Base-by-base conservation (phyloP, 2,113 vertebrate genomes). In the Illadopsis cleaveri region DNA sequence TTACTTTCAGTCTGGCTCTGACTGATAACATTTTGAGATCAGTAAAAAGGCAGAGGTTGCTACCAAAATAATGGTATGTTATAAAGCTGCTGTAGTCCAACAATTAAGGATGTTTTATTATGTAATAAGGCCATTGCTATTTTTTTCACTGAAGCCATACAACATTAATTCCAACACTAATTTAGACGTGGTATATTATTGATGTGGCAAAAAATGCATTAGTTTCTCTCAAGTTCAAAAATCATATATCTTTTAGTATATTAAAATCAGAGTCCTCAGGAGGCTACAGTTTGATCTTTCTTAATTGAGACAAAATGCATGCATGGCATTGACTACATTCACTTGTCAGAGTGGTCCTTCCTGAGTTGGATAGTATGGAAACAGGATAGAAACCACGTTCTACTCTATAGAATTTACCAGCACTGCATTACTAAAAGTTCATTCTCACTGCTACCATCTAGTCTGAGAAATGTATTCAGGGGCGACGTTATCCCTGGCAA, bases 81-180 rank as follows among this genome's bases (percentile, higher is more conserved):
- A 95, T 98, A 98, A 98, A 98, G 66, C 88, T 97, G 78, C 86
- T 95, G 83, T 94, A 86, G 82, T 97, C 91, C 82, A 97, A 96
- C 94, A 97, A 97, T 98, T 98, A 97, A 97, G 97, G 94, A 56
- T 81, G 82, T 95, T 98, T 98, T 97, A 98, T 96, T 97, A 93
- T 60, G 72, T 58, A 97, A 97, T 98, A 97, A 98, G 98, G 84
- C 31, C 60, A 53, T 37, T 56, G 70, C 22, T 60, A 64, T 93
- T 97, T 96, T 97, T 96, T 87, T 95, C 68, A 62, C 64, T 58
- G 71, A 60, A 97, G 78, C 57, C 40, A 28, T 40, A 96, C 50
- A 84, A 72, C 94, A 97, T 97, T 98, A 98, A 98, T 96, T 97
- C 80, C 88, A 86, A 94, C 78, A 90, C 54, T 98, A 97, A 97